Conservation (phyloP, 2,888 invertebrate genomes). For the Tenthredo notha region DNA sequence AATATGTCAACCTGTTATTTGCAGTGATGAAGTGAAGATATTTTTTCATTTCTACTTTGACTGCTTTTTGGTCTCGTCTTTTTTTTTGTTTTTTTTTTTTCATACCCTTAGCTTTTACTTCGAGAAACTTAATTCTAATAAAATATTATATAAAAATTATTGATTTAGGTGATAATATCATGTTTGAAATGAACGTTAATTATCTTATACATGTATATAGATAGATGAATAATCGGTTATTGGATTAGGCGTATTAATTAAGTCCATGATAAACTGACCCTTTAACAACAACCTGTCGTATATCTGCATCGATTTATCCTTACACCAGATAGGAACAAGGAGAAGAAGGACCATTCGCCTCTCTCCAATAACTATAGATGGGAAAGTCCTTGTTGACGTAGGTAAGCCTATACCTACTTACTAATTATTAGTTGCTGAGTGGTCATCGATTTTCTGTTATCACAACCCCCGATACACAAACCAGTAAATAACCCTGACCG, state of each 20-base stretch:
- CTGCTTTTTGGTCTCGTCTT: not conserved
- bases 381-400: slow-evolving; percentile 38
- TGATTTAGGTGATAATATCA: not conserved
- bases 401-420: slow-evolving; percentile 28
- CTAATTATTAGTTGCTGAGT: slow-evolving; percentile 50
- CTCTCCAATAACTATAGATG: not conserved
- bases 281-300: slow-evolving; percentile 42
- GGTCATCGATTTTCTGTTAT: slow-evolving; percentile 58
- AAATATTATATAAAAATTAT: too few relatives aligned
- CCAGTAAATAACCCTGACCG: slow-evolving; percentile 55
- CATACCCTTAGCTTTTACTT: not conserved
- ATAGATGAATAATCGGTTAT: not conserved
- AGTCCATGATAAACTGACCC: not conserved
- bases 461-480: slow-evolving; percentile 53
- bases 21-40: slow-evolving; percentile 33
- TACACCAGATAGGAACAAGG: not conserved
- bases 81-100: not conserved
- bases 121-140: not conserved
- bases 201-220: not conserved
- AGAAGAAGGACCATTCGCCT: slow-evolving; percentile 3
- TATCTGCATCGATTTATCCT: slow-evolving; percentile 15
- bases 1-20: slow-evolving; percentile 47
- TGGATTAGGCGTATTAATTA: slow-evolving; percentile 23
- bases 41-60: not conserved
- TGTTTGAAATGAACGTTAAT: not conserved